These are phyloP conservation scores for Diaprepes abbreviatus DNA, from an alignment of 2,888 invertebrate genomes.

Conservation along the genomic window DNA sequence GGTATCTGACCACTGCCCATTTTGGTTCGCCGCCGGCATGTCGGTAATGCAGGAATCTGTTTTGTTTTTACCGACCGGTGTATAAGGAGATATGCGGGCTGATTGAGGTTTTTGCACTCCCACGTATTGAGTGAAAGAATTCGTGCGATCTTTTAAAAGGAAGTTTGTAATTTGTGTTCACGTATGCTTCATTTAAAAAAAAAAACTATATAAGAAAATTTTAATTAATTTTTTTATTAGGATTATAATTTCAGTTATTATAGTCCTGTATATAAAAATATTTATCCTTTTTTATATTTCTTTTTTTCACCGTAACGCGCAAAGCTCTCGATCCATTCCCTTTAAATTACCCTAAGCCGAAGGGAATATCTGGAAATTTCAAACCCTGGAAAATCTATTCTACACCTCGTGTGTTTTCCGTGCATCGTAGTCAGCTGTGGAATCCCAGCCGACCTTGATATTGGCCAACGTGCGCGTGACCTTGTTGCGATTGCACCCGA, in stretches of 20 bases:
- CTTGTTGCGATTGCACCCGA: constrained; percentile 20
- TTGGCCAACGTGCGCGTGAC: constrained; percentile 5
- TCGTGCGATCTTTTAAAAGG: not conserved
- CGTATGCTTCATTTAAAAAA: too few relatives aligned
- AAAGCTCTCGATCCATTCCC: not conserved
- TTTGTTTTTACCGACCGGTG: constrained; percentile 50
- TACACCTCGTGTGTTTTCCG: not conserved
- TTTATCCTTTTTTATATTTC: too few relatives aligned
- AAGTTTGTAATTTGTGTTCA: too few relatives aligned
- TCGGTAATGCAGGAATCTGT: constrained; percentile 51
- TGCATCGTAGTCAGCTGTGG: constrained; percentile 15
- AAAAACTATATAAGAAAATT: too few relatives aligned
- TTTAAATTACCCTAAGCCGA: not conserved
- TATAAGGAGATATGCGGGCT: constrained; percentile 39
- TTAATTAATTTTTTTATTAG: too few relatives aligned
- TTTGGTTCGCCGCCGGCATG: constrained; percentile 59
- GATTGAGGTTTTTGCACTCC: constrained; percentile 44
- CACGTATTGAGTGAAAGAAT: constrained; percentile 35
- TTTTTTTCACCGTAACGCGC: not conserved
- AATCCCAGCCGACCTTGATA: constrained; percentile 21
- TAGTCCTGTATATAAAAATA: too few relatives aligned
- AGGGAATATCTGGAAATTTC: not conserved
- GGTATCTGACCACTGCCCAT: constrained; percentile 54
- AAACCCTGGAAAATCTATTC: constrained; percentile 3
- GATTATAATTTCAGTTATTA: too few relatives aligned